Percentiles rank a stretch among this genome's conserved stretches.
Evolutionary conservation across 2,113 vertebrate genomes (phyloP).

Genomic region (Seriola quinqueradiata): DNA sequence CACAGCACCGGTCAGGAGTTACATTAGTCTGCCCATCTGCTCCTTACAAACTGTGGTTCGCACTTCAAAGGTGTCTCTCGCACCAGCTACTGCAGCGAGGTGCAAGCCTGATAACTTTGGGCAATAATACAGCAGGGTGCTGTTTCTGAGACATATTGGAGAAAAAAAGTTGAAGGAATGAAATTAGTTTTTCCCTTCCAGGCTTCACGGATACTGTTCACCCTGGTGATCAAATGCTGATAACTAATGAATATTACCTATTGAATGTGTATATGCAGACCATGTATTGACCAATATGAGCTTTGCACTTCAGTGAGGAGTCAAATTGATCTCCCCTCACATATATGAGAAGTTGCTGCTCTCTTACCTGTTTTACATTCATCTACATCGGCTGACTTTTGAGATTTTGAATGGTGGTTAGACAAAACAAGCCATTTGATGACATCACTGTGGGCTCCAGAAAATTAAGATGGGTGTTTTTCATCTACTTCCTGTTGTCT

Average conservation of each 20-base stretch:
- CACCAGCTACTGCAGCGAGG: slow-evolving; percentile 47
- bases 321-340: background rate
- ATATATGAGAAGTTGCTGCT: background rate
- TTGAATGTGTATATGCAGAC: slow-evolving; percentile 2
- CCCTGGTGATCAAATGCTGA: background rate
- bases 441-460: background rate
- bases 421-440: background rate
- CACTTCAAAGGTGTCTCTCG: slow-evolving; percentile 75
- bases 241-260: background rate
- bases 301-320: background rate
- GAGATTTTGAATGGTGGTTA: background rate
- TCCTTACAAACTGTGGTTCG: slow-evolving; percentile 70
- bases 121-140: slow-evolving; percentile 27
- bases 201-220: background rate
- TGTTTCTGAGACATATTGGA: slow-evolving; percentile 9
- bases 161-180: background rate
- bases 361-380: background rate
- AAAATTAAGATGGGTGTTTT: background rate
- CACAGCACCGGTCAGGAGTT: slow-evolving; percentile 62
- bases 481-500: too few species aligned
- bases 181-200: background rate
- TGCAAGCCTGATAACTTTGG: slow-evolving; percentile 48
- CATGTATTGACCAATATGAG: background rate
- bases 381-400: background rate
- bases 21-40: slow-evolving; percentile 80